Evolutionary conservation across 2,797 vertebrate species (phyloP).

Genomic region (Mus minutoides): DNA sequence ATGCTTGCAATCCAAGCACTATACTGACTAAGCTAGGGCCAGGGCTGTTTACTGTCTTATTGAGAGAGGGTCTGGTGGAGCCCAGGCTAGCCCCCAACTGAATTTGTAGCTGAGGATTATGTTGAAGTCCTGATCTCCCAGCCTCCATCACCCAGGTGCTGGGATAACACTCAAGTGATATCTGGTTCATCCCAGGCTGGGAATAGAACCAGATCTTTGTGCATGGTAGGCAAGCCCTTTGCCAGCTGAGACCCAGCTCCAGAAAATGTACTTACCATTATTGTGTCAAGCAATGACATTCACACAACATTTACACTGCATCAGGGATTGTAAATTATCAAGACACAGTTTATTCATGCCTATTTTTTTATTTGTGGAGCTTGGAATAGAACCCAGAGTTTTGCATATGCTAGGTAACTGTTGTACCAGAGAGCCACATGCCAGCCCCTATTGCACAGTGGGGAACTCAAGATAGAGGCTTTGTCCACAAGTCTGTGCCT

Average conservation of each 20-base stretch:
- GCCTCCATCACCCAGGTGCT: background rate
- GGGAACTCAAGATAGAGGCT: background rate
- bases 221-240: background rate
- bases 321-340: background rate
- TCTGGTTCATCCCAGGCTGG: background rate
- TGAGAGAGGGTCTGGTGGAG: background rate
- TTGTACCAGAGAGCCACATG: background rate
- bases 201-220: background rate
- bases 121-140: background rate
- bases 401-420: background rate
- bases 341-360: background rate
- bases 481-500: background rate
- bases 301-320: background rate
- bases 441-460: background rate
- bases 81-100: background rate
- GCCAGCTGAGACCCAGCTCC: background rate
- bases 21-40: background rate
- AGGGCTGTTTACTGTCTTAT: background rate
- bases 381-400: background rate
- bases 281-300: background rate
- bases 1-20: background rate
- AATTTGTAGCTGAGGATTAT: background rate
- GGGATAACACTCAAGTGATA: background rate
- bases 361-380: background rate
- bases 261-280: background rate